A percentile compares a stretch with the other conserved stretches of the same genome.
phyloP scores from a whole-genome alignment of 2,888 invertebrate genomes.

The Aquatica leii region DNA sequence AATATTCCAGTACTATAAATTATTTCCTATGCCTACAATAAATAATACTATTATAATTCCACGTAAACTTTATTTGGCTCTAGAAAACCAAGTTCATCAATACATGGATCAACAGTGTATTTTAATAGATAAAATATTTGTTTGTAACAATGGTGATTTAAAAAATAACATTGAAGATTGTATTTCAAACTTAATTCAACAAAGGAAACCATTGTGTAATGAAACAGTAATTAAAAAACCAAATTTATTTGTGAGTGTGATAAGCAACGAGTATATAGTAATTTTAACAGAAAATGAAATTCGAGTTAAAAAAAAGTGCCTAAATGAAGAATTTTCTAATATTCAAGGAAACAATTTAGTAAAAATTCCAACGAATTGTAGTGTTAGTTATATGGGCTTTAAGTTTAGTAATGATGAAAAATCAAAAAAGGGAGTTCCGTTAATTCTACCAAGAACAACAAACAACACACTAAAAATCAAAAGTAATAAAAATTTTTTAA shows the following conservation, averaged over 20 bases:
- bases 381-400: not conserved
- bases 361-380: not conserved
- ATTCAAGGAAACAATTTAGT: not conserved
- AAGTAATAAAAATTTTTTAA: no score
- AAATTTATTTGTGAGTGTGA: not conserved
- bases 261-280: not conserved
- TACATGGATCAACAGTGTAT: no score
- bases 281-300: not conserved
- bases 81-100: no score
- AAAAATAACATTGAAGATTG: not conserved
- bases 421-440: not conserved
- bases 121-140: no score
- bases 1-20: no score
- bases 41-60: no score
- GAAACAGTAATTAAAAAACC: no score
- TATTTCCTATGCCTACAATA: no score
- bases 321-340: not conserved
- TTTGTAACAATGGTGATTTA: not conserved
- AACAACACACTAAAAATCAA: no score
- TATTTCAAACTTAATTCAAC: not conserved
- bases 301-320: not conserved
- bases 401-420: not conserved
- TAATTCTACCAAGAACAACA: no score
- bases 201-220: no score
- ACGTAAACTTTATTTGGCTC: no score